A percentile compares a stretch with the other conserved stretches of the same genome.
These are phyloP conservation scores for Cephalotes varians DNA, from an alignment of 2,888 invertebrate species.

Conservation along the genomic window DNA sequence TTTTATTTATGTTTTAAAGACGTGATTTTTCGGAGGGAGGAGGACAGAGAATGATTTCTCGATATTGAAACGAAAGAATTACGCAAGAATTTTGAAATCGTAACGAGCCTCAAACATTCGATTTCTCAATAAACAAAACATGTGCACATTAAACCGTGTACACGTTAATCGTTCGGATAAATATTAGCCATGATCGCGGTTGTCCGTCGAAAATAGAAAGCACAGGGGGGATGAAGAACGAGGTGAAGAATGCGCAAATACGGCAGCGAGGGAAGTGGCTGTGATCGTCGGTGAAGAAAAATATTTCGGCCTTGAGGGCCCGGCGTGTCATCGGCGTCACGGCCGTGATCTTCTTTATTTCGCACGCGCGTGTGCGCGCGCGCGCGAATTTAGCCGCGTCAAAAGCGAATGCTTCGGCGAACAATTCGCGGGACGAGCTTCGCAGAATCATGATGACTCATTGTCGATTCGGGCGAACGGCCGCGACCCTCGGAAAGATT, in stretches of 20 bases:
- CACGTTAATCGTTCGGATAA: not conserved
- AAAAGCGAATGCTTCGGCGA: not conserved
- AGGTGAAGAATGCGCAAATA: not conserved
- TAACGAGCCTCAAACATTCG: not conserved
- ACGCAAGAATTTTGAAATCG: not conserved
- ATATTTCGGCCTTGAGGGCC: constrained; percentile 11
- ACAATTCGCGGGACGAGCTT: not conserved
- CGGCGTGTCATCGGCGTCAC: constrained; percentile 1
- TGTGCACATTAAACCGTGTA: not conserved
- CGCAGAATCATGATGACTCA: not conserved
- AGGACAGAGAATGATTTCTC: not conserved
- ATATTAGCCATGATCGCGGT: not conserved
- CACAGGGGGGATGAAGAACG: not conserved
- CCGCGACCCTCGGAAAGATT: not conserved
- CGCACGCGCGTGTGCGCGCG: too few relatives aligned
- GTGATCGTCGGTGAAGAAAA: not conserved
- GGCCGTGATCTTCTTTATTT: not conserved
- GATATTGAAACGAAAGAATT: not conserved
- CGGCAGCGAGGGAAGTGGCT: not conserved
- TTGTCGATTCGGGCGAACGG: not conserved
- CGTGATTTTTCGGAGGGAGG: not conserved
- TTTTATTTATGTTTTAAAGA: not conserved
- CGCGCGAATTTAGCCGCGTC: not conserved
- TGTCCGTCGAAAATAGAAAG: not conserved
- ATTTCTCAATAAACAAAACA: not conserved